Percentiles rank a stretch among this genome's conserved stretches.
These are phyloP conservation scores for Pyrrhia umbra DNA, from an alignment of 2,888 invertebrate species.

Conservation along the genomic window DNA sequence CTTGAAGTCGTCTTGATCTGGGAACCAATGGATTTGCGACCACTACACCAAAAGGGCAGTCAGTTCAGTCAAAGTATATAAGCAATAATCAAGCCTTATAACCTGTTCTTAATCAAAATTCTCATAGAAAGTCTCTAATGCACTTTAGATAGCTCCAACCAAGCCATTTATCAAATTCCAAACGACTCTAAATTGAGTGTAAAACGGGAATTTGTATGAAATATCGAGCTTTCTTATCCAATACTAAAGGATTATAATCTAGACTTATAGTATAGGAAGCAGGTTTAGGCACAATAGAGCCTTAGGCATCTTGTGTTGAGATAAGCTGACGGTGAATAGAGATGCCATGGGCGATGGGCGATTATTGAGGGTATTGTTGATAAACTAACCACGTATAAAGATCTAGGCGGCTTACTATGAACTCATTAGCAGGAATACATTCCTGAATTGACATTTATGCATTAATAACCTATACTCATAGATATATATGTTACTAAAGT, in stretches of 20 bases:
- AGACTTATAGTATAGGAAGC: slow-evolving; percentile 35
- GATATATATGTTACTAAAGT: too few relatives aligned
- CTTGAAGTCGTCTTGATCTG: too few relatives aligned
- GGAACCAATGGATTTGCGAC: too few relatives aligned
- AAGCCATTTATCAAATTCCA: slow-evolving; percentile 27
- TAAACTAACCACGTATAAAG: slow-evolving; percentile 25
- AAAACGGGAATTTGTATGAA: slow-evolving; percentile 44
- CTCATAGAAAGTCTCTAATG: slow-evolving; percentile 21
- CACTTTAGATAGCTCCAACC: slow-evolving; percentile 14
- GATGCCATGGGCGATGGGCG: neutral
- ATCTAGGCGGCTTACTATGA: neutral
- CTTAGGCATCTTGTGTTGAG: neutral
- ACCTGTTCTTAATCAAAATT: slow-evolving; percentile 8
- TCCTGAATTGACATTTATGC: neutral
- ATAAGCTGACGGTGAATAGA: slow-evolving; percentile 20
- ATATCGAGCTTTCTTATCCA: slow-evolving; percentile 48
- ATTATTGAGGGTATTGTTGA: slow-evolving; percentile 38
- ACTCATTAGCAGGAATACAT: neutral
- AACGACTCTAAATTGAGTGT: slow-evolving; percentile 45
- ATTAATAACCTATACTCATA: too few relatives aligned
- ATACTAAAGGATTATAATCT: slow-evolving; percentile 46
- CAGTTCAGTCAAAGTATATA: too few relatives aligned
- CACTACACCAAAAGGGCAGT: too few relatives aligned
- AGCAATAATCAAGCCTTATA: neutral
- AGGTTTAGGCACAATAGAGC: slow-evolving; percentile 39